A percentile compares a stretch with the other conserved stretches of the same genome.
phyloP scores from a whole-genome alignment of 1,140 invertebrate genomes.

The Drosophila melanica region DNA sequence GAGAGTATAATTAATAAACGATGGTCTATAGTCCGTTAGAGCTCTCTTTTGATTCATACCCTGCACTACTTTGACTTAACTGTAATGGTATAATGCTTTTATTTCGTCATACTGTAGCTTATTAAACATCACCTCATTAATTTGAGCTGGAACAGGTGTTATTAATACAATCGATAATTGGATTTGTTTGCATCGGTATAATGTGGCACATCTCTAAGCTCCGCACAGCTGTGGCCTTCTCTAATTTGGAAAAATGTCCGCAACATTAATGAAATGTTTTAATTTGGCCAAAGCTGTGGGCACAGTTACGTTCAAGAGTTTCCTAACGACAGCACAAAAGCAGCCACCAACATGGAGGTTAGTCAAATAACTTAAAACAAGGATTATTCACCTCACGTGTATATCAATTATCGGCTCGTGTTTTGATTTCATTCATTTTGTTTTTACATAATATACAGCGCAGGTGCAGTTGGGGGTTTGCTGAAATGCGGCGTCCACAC shows the following conservation, averaged over 20 bases:
- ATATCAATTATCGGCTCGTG: background rate
- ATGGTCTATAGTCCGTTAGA: too few relatives aligned
- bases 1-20: too few relatives aligned
- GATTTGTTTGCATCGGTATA: background rate
- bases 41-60: too few relatives aligned
- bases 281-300: conserved; percentile 61
- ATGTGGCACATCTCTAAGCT: conserved; percentile 12
- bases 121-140: background rate
- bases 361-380: background rate
- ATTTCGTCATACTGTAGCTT: background rate
- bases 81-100: too few relatives aligned
- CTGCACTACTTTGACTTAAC: too few relatives aligned
- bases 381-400: background rate
- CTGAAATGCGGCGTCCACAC: conserved; percentile 56
- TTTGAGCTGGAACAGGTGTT: background rate
- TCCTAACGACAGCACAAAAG: conserved; percentile 36
- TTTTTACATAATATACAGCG: conserved; percentile 68
- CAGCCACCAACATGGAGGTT: conserved; percentile 46
- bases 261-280: conserved; percentile 69
- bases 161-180: conserved; percentile 1
- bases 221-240: conserved; percentile 23
- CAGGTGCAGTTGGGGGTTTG: conserved; percentile 22
- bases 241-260: conserved; percentile 56
- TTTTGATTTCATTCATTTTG: conserved; percentile 47
- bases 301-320: conserved; percentile 31